Evolutionary conservation across 1,140 invertebrate species (phyloP), one percentile per base, ranked within the genome.

Genomic region (Drosophila serrata): DNA sequence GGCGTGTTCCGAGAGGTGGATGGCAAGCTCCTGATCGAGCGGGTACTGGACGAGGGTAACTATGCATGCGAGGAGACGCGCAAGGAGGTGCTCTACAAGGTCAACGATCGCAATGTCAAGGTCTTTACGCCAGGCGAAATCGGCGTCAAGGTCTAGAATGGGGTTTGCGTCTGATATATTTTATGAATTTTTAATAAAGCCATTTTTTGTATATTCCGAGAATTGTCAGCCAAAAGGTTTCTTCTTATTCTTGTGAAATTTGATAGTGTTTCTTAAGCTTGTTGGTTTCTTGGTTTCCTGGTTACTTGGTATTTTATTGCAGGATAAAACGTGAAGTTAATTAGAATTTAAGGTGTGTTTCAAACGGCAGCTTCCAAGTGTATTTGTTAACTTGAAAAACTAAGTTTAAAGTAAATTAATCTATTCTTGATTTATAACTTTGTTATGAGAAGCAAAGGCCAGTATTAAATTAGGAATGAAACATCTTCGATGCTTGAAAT

Each of bases 41-140:
- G 94, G 55, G 92, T 90, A 33, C 92, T 88, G 12, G 76, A 85
- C 8, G 93, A 92, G 76, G 79, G 79, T 75, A 93, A 56, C 78
- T 93, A 72, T 65, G 91, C 79, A 49, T 87, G 75, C 48, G 91
- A 92, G 70, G 56, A 92, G 73, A 64, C 74, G 35, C 72, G 86
- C 75, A 90, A 93, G 72, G 91, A 93, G 92, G 64, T 95, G 87
- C 93, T 96, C 19, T 97, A 95, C 75, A 96, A 96, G 93, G 93
- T 96, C 57, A 94, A 94, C 81, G 95, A 96, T 93, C 94, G 94
- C 86, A 95, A 96, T 84, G 94, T 97, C 9, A 95, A 95, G 87
- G 93, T 96, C 45, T 95, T 95, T 90, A 93, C 94, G 59, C 95
- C 95, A 29, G 95, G 96, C 37, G 93, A 93, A 68, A 74, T 92